These are phyloP conservation scores for Drosophila subquinaria DNA, from an alignment of 2,888 invertebrate species.

Conservation along the genomic window DNA sequence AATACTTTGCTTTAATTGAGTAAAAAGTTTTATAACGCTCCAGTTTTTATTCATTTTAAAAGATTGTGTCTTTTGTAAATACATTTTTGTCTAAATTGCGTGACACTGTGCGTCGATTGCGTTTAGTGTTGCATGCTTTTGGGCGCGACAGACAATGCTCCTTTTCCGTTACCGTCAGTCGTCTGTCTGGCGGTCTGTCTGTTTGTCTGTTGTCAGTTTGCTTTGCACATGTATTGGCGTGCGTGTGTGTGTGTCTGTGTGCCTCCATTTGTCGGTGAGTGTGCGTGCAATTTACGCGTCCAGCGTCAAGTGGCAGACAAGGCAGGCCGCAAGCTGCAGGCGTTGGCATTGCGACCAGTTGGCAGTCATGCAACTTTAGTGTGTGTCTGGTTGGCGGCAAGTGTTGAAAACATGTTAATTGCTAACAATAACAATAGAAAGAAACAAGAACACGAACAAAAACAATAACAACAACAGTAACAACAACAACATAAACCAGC, in stretches of 20 bases:
- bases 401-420: constrained; percentile 81
- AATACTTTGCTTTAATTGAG: no score
- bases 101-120: constrained; percentile 40
- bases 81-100: neutral
- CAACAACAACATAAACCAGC: constrained; percentile 16
- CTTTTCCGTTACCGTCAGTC: constrained; percentile 39
- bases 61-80: no score
- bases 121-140: constrained; percentile 50
- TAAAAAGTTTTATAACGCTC: no score
- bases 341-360: constrained; percentile 61
- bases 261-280: constrained; percentile 19
- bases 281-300: constrained; percentile 65
- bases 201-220: constrained; percentile 13
- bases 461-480: constrained; percentile 12
- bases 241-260: neutral
- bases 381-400: constrained; percentile 54
- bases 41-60: no score
- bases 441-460: constrained; percentile 40
- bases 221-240: neutral
- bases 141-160: constrained; percentile 51
- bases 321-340: constrained; percentile 67
- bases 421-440: constrained; percentile 65
- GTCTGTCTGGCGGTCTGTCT: constrained; percentile 5
- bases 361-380: constrained; percentile 58
- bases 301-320: constrained; percentile 64